These are phyloP conservation scores for Austrofundulus limnaeus DNA, from an alignment of 2,113 vertebrate species.

Conservation along the genomic window DNA sequence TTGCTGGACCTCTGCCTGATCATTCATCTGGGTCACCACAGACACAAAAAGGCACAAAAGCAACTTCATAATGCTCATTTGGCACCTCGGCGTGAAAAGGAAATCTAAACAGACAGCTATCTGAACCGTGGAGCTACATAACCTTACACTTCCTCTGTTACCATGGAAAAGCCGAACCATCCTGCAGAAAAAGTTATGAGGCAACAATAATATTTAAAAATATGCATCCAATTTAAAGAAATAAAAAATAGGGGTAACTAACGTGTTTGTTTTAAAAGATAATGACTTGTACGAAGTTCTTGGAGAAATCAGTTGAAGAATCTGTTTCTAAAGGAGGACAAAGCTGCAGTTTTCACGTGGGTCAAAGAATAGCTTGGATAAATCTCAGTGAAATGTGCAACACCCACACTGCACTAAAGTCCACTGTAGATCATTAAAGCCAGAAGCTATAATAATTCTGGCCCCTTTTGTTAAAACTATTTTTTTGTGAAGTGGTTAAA, in stretches of 20 bases:
- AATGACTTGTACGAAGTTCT: conserved; percentile 25
- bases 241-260: not conserved
- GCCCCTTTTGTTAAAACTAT: too few relatives aligned
- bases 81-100: conserved; percentile 49
- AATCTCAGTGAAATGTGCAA: not conserved
- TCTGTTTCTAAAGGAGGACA: conserved; percentile 4
- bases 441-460: too few relatives aligned
- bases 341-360: not conserved
- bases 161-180: conserved; percentile 24
- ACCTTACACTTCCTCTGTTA: conserved; percentile 52
- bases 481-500: too few relatives aligned
- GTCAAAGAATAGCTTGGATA: not conserved
- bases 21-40: conserved; percentile 65
- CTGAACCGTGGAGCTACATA: conserved; percentile 54
- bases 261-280: conserved; percentile 31
- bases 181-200: conserved; percentile 40
- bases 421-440: too few relatives aligned
- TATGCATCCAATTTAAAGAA: conserved; percentile 25
- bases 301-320: not conserved
- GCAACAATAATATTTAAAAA: conserved; percentile 39
- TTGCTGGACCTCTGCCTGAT: conserved; percentile 67
- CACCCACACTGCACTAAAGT: not conserved
- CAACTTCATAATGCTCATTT: conserved; percentile 69
- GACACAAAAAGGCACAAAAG: conserved; percentile 59
- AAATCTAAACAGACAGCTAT: conserved; percentile 66